Evolutionary conservation across 2,113 vertebrate genomes (phyloP), one percentile per base, ranked within the genome.

Genomic region (Gavialis gangeticus): DNA sequence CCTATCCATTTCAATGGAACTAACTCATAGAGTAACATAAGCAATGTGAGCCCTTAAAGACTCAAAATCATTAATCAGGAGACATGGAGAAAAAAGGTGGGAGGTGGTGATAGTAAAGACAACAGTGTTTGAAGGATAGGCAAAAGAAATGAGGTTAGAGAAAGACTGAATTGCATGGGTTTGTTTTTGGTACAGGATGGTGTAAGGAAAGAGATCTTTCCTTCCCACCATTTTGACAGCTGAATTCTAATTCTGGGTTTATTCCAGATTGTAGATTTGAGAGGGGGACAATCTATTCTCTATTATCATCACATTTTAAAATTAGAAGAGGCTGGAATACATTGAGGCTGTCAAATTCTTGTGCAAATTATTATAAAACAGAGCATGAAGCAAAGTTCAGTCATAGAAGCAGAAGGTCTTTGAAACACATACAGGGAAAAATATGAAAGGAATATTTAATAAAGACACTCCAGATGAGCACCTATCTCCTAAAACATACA

Each of bases 141-240:
- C 14, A 55, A 59, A 10, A 77, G 4, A 2, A 75, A 13, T 27
- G 27, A 24, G 2, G 0, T 28, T 79, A 12, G 17, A 15, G 10
- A 3, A 6, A 3, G 1, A 0, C 28, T 46, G 4, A 22, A 30
- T 59, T 2, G 0, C n/a, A 84, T 5, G 55, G 0, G 4, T 0
- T 30, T 2, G 0, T 1, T 10, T 28, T 54, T 1, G 0, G 1
- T 1, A 5, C 22, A 0, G 1, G 6, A 9, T 1, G 1, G 25
- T 64, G 15, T 1, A 2, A 18, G 3, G 12, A 34, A 1, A 4
- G 0, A 0, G 0, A 1, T 0, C 0, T 12, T 56, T 66, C 1
- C 27, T 19, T n/a, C 0, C 0, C 37, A 22, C 4, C 55, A 3
- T 4, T 67, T 62, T 85, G 63, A 3, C 0, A n/a, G 12, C 64